A percentile compares a stretch with the other conserved stretches of the same genome.
Evolutionary conservation across 2,797 vertebrate species (phyloP).

Genomic region (Xenentodon cancila): DNA sequence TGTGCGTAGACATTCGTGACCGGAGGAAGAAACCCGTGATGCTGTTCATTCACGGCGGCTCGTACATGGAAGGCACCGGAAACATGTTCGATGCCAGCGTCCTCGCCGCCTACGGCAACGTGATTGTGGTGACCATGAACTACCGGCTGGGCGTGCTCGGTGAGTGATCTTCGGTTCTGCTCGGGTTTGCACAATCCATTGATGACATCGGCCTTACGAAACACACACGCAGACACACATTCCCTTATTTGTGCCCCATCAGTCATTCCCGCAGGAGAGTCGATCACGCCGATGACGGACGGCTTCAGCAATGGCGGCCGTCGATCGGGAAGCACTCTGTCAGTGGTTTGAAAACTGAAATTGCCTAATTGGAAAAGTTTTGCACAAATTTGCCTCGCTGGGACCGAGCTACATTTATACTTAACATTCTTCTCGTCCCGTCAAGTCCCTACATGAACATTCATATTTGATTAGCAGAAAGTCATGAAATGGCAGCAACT

Average conservation of each 20-base stretch:
- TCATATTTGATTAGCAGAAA: slow-evolving; percentile 18
- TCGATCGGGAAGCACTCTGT: slow-evolving; percentile 36
- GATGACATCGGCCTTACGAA: too few species aligned
- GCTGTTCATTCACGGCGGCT: slow-evolving; percentile 96
- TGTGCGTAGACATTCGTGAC: slow-evolving; percentile 89
- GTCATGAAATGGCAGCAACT: background rate
- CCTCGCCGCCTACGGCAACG: slow-evolving; percentile 93
- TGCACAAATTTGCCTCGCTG: background rate
- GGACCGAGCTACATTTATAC: background rate
- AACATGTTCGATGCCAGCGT: slow-evolving; percentile 97
- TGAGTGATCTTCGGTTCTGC: slow-evolving; percentile 73
- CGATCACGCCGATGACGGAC: slow-evolving; percentile 49
- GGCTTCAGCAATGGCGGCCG: slow-evolving; percentile 37
- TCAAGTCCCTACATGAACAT: slow-evolving; percentile 1
- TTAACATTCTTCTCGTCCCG: slow-evolving; percentile 1
- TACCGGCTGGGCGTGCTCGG: slow-evolving; percentile 94
- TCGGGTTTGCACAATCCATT: too few species aligned
- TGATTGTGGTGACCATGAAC: slow-evolving; percentile 96
- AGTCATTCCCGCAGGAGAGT: slow-evolving; percentile 24
- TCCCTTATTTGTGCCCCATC: background rate
- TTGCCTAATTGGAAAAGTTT: slow-evolving; percentile 33
- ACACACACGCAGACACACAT: rapidly evolving
- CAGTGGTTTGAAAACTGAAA: slow-evolving; percentile 30
- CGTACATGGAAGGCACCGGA: slow-evolving; percentile 96
- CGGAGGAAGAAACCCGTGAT: slow-evolving; percentile 94